A percentile compares a stretch with the other conserved stretches of the same genome.
phyloP scores from a whole-genome alignment of 2,888 invertebrate genomes.

The Phyllotreta cruciferae region DNA sequence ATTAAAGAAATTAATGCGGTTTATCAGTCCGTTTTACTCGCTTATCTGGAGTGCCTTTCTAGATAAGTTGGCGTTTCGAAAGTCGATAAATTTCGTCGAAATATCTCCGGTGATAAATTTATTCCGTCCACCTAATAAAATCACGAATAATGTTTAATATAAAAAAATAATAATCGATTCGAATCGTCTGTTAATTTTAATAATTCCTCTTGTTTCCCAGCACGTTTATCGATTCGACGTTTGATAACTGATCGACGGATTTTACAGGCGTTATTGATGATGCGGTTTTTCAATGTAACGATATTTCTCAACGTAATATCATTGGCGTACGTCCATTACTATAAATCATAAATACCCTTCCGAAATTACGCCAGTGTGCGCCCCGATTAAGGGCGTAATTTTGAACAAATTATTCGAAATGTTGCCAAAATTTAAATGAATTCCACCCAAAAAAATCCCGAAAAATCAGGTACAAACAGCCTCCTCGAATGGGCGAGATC shows the following conservation, averaged over 20 bases:
- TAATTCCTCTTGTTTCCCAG: slow-evolving; percentile 9
- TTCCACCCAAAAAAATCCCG: too few relatives aligned
- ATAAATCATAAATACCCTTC: too few relatives aligned
- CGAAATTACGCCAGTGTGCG: too few relatives aligned
- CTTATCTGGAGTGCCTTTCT: slow-evolving; percentile 11
- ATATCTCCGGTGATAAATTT: too few relatives aligned
- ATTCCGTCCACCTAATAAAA: too few relatives aligned
- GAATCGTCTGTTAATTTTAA: neutral
- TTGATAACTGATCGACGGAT: slow-evolving; percentile 19
- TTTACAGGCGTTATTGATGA: slow-evolving; percentile 19
- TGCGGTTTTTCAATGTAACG: slow-evolving; percentile 17
- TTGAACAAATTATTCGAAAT: too few relatives aligned
- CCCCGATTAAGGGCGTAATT: too few relatives aligned
- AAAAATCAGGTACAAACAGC: too few relatives aligned
- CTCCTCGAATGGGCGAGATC: slow-evolving; percentile 17
- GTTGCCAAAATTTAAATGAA: too few relatives aligned
- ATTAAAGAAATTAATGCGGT: neutral
- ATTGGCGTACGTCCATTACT: slow-evolving; percentile 4
- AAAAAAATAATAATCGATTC: too few relatives aligned
- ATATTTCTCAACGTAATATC: neutral
- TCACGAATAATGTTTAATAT: too few relatives aligned
- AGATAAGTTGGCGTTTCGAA: slow-evolving; percentile 20
- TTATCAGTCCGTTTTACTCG: slow-evolving; percentile 6
- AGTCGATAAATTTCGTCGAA: slow-evolving; percentile 19
- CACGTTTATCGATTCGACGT: slow-evolving; percentile 14